Percentiles rank a stretch among this genome's conserved stretches.
These are phyloP conservation scores for Antheraea assamensis DNA, from an alignment of 2,888 invertebrate genomes.

Conservation along the genomic window DNA sequence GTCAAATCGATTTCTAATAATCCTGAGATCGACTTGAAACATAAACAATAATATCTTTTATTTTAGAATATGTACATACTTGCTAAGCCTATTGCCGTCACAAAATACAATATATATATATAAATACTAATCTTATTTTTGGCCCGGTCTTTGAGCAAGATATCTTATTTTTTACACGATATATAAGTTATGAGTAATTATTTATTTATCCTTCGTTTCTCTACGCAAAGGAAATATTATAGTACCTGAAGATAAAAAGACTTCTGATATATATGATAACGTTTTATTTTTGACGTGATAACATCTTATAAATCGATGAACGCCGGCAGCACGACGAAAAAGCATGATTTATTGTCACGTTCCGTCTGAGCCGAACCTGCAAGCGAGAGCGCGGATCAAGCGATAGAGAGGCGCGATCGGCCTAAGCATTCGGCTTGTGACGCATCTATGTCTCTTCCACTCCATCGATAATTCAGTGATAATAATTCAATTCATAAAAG, in stretches of 20 bases:
- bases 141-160: conserved; percentile 5
- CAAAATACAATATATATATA: background rate
- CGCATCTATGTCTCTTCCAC: too few relatives aligned
- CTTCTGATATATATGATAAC: background rate
- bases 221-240: background rate
- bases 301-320: too few relatives aligned
- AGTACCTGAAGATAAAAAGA: background rate
- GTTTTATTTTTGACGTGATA: background rate
- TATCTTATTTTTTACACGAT: background rate
- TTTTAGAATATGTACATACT: background rate
- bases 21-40: background rate
- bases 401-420: too few relatives aligned
- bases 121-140: conserved; percentile 8
- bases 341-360: too few relatives aligned
- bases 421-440: too few relatives aligned
- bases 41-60: background rate
- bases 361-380: too few relatives aligned
- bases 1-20: background rate
- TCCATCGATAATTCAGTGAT: too few relatives aligned
- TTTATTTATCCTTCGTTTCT: background rate
- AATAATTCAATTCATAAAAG: too few relatives aligned
- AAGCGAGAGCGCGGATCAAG: too few relatives aligned
- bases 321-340: too few relatives aligned
- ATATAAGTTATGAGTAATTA: background rate
- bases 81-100: background rate